Evolutionary conservation across 2,797 vertebrate species (phyloP), one percentile per base, ranked within the genome.

Genomic region (Urocyon cinereoargenteus): DNA sequence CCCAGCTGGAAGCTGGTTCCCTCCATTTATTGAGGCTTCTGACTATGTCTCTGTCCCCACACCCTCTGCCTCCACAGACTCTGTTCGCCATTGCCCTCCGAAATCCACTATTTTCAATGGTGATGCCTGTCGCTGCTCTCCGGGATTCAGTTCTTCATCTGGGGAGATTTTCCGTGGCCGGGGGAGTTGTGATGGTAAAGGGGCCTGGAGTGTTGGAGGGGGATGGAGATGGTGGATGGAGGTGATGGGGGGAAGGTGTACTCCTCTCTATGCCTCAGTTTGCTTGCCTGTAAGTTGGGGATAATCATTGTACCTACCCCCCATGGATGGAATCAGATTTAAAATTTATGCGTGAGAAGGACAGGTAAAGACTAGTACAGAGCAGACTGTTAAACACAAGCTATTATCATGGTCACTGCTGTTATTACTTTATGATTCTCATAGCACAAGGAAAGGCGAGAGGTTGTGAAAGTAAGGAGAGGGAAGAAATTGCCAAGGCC

Each of bases 31-130:
- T 28, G 12, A 40, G 31, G 8, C 84, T 77, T 79, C 70, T 72
- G 24, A 95, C 34, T 2, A 15, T 26, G 11, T 53, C 3, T 91
- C n/a, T 9, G 4, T 82, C 21, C 36, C 19, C 31, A n/a, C 59
- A 83, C 62, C 34, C 57, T 86, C 72, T 70, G 1, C 8, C n/a
- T 21, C 55, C 1, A 13, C 51, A 36, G 11, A 0, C 40, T 93
- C 79, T 57, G 55, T 66, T 22, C 13, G 0, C 3, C 22, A 40
- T 40, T 91, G 89, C 36, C 92, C 84, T 40, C 0, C 0, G 0
- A 2, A 68, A 4, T 72, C 93, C 62, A 3, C 0, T 45, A 45
- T 45, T 45, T 45, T 45, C 85, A 24, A 4, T 1, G 40, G 1
- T 13, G 72, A 14, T 0, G 0, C 31, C 73, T 96, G 96, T 49